phyloP scores from a whole-genome alignment of 2,888 invertebrate species.

The Cryptocephalus primarius region DNA sequence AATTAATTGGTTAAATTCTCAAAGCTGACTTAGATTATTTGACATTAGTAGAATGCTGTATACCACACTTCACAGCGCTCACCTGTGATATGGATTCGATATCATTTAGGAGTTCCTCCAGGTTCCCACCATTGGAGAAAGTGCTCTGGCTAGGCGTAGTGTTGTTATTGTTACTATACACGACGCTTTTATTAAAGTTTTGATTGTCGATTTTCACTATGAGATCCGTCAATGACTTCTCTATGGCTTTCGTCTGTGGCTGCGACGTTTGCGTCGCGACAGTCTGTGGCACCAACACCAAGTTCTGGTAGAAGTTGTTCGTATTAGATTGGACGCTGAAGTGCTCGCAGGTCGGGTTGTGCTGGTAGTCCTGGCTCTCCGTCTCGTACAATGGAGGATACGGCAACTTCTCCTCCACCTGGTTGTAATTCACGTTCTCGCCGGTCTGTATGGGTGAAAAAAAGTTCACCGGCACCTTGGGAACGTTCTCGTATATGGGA shows the following conservation, averaged over 20 bases:
- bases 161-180: constrained; percentile 12
- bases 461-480: constrained; percentile 10
- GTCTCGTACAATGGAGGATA: too few species aligned
- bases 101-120: constrained; percentile 58
- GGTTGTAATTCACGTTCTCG: constrained; percentile 26
- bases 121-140: constrained; percentile 43
- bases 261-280: constrained; percentile 3
- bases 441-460: constrained; percentile 27
- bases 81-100: constrained; percentile 48
- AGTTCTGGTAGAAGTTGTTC: constrained; percentile 22
- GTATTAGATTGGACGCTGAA: constrained; percentile 9
- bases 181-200: constrained; percentile 20
- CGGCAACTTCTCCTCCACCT: constrained; percentile 10
- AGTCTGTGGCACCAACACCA: constrained; percentile 18
- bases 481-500: constrained; percentile 19
- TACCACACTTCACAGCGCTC: neutral
- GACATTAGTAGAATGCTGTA: too few species aligned
- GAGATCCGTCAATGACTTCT: constrained; percentile 30
- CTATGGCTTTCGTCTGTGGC: constrained; percentile 15
- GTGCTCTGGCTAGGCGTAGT: constrained; percentile 25
- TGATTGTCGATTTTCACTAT: constrained; percentile 34
- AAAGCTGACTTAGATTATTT: too few species aligned
- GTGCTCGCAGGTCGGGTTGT: neutral
- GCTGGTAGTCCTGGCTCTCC: neutral
- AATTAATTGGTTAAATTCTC: too few species aligned